Evolutionary conservation across 2,888 invertebrate genomes (phyloP).

Genomic region (Eupelmus urozonus): DNA sequence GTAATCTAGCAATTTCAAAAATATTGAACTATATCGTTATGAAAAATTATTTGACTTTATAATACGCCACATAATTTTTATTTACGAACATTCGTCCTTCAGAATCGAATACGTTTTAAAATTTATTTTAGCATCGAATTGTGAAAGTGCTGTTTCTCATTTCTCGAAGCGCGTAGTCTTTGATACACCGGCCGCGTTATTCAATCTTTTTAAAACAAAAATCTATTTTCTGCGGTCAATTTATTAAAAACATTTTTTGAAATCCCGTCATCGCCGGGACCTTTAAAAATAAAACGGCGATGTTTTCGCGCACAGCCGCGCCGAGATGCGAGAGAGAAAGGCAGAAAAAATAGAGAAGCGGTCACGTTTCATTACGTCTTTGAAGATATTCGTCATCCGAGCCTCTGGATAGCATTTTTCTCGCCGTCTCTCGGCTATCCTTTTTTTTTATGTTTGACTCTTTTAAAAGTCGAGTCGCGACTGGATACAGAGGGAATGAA

Average conservation of each 20-base stretch:
- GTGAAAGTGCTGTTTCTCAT: background rate
- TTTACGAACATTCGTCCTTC: background rate
- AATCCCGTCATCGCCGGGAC: constrained; percentile 19
- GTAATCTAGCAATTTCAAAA: no score
- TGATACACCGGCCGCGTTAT: no score
- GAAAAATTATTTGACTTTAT: no score
- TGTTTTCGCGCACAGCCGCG: constrained; percentile 12
- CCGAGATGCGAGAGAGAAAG: constrained; percentile 3
- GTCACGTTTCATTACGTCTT: constrained; percentile 55
- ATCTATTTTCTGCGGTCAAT: constrained; percentile 32
- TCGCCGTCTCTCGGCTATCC: constrained; percentile 1
- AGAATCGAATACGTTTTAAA: background rate
- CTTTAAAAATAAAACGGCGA: constrained; percentile 48
- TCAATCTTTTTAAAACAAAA: constrained; percentile 8
- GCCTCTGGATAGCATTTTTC: constrained; percentile 46
- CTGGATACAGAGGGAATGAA: background rate
- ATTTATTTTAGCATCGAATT: background rate
- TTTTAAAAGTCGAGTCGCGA: constrained; percentile 36
- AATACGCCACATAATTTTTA: no score
- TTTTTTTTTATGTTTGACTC: constrained; percentile 10
- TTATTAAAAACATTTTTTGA: constrained; percentile 9
- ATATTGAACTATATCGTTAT: no score
- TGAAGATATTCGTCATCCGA: constrained; percentile 51
- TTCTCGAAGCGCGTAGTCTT: background rate
- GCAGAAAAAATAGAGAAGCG: constrained; percentile 20